Evolutionary conservation across 2,113 vertebrate species (phyloP).

Genomic region (Solenodon paradoxus): DNA sequence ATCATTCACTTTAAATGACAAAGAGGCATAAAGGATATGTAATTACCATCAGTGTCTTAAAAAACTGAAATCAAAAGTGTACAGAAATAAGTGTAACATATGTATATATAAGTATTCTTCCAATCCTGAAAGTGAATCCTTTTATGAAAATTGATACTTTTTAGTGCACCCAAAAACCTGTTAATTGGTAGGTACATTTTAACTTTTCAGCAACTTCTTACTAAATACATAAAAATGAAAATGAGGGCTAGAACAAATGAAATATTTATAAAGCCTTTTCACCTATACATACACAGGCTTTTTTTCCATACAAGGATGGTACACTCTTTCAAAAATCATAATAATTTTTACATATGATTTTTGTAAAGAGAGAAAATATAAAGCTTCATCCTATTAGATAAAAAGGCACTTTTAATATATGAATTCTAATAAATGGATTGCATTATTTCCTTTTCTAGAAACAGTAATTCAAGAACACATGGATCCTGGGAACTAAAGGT

Average conservation of each 20-base stretch:
- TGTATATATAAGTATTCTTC: not conserved
- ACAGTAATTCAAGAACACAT: constrained; percentile 66
- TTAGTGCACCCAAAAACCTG: not conserved
- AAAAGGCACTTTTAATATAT: constrained; percentile 13
- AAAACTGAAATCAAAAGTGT: not conserved
- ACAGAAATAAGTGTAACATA: not conserved
- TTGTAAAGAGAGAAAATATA: constrained; percentile 26
- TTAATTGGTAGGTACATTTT: not conserved
- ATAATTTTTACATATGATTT: constrained; percentile 30
- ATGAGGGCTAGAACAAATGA: not conserved
- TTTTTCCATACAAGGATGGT: constrained; percentile 11
- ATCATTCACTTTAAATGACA: constrained; percentile 31
- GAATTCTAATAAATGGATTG: constrained; percentile 70
- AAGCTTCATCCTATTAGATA: constrained; percentile 21
- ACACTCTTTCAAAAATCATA: constrained; percentile 21
- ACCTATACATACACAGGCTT: not conserved
- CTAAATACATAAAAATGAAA: not conserved
- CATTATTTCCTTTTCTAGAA: constrained; percentile 75
- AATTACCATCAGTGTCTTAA: not conserved
- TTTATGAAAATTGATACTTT: not conserved
- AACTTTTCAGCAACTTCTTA: not conserved
- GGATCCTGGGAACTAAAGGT: constrained; percentile 68
- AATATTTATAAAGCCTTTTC: not conserved
- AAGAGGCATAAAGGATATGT: not conserved
- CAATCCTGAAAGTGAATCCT: not conserved